Base-by-base conservation (phyloP, 2,113 vertebrate species). In the Vombatus ursinus region DNA sequence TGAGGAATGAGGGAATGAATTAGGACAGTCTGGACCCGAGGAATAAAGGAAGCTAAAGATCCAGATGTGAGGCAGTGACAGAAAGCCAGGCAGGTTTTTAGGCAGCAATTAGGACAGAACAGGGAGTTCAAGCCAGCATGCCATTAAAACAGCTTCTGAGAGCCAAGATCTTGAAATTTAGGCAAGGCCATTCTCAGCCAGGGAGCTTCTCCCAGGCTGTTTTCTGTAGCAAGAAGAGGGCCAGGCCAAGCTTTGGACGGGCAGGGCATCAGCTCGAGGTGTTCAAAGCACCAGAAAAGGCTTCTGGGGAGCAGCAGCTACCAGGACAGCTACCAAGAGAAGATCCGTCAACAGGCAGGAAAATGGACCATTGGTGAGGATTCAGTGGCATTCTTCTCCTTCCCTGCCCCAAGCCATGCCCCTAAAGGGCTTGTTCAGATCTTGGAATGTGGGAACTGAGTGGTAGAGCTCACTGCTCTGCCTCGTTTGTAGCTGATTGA, bases 371-470 rank as follows among this genome's bases (percentile, higher is more conserved):
- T 28, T 23, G 89, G 92, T 90, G 94, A 90, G 49, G 93, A 96
- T 94, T 25, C 57, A 90, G 19, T 12, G 50, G 90, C 47, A 12
- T 6, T 50, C 94, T 95, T 95, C 92, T 28, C 54, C 93, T 93
- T 94, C 49, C n/a, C 95, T 92, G 68, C 28, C 95, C 53, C 49
- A 93, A 68, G 53, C 90, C 47, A 50, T 68, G 28, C 23, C 8
- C 28, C 93, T 91, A 93, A 23, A 52, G 47, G 91, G 22, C 90
- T 84, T 22, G 68, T 84, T 44, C 26, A 84, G 37, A 84, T 23
- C 37, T 84, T 0, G 19, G n/a, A 84, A 44, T 84, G 19, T 84
- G 68, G n/a, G 8, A 96, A 44, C 47, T 22, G 26, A 26, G 6
- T 92, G 49, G 3, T 26, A 54, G 28, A 93, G 51, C 90, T 89